Conservation (phyloP, 2,888 invertebrate genomes). For the Chironomus riparius region DNA sequence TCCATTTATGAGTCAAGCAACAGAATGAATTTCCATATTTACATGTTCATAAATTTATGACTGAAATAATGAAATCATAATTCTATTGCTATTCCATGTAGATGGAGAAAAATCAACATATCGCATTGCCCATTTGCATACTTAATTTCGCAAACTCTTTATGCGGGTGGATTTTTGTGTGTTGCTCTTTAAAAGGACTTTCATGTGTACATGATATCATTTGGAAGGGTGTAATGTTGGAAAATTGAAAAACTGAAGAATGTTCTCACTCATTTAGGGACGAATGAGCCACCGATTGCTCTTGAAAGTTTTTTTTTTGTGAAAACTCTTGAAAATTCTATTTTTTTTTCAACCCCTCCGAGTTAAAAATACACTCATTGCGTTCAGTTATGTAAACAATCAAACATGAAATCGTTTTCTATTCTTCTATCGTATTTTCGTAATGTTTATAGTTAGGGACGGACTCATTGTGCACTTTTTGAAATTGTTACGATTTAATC, state of each 20-base stretch:
- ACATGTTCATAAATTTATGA: neutral
- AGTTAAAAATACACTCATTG: constrained; percentile 11
- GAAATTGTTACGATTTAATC: neutral
- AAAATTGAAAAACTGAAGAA: neutral
- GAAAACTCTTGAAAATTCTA: neutral
- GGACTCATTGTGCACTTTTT: neutral
- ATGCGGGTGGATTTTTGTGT: neutral
- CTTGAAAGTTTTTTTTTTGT: neutral
- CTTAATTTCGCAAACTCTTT: constrained; percentile 1
- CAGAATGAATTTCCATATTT: neutral
- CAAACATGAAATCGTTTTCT: constrained; percentile 1
- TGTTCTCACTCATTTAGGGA: neutral
- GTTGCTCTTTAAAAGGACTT: too few species aligned
- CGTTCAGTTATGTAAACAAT: constrained; percentile 24
- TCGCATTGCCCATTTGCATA: constrained; percentile 16
- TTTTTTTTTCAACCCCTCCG: neutral
- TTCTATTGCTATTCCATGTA: neutral
- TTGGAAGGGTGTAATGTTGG: neutral
- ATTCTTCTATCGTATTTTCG: neutral
- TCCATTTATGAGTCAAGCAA: too few species aligned
- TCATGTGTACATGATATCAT: too few species aligned
- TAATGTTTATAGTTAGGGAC: neutral
- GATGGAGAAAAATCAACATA: constrained; percentile 21
- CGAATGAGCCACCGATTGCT: too few species aligned
- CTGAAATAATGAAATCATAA: constrained; percentile 9